Evolutionary conservation across 2,888 invertebrate species (phyloP).

Genomic region (Caenorhabditis sulstoni): DNA sequence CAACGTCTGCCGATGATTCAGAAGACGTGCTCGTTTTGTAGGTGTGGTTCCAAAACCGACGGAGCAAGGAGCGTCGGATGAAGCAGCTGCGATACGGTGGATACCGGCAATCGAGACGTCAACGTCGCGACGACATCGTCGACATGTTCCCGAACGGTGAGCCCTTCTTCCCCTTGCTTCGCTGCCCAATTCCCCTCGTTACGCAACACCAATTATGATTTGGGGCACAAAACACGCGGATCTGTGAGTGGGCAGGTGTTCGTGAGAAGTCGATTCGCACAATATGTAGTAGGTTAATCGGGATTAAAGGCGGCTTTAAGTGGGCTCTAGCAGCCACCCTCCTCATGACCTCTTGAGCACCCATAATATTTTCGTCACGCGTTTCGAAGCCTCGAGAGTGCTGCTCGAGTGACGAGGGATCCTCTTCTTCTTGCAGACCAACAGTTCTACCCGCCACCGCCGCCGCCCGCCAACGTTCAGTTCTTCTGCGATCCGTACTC

Average conservation of each 20-base stretch:
- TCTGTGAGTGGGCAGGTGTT: constrained; percentile 41
- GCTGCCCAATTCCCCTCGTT: neutral
- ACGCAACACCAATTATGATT: constrained; percentile 34
- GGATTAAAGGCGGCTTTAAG: constrained; percentile 28
- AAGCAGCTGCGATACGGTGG: constrained; percentile 89
- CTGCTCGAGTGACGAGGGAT: neutral
- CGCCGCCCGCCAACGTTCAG: constrained; percentile 45
- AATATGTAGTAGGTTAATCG: constrained; percentile 55
- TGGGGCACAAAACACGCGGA: constrained; percentile 7
- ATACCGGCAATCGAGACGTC: constrained; percentile 73
- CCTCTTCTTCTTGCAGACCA: constrained; percentile 26
- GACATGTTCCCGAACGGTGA: constrained; percentile 65
- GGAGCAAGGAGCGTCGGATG: constrained; percentile 96
- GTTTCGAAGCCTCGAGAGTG: neutral
- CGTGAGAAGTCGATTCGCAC: constrained; percentile 23
- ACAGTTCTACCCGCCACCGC: constrained; percentile 46
- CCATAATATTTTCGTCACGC: constrained; percentile 50
- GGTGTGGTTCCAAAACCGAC: constrained; percentile 99
- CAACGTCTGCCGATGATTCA: no score
- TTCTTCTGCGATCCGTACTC: constrained; percentile 68
- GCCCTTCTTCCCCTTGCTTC: neutral
- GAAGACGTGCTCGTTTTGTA: constrained; percentile 83
- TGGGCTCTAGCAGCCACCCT: neutral
- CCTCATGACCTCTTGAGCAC: constrained; percentile 51
- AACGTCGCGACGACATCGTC: constrained; percentile 68